Base-by-base conservation (phyloP, 2,888 invertebrate genomes). In the Stenodera caucasica region DNA sequence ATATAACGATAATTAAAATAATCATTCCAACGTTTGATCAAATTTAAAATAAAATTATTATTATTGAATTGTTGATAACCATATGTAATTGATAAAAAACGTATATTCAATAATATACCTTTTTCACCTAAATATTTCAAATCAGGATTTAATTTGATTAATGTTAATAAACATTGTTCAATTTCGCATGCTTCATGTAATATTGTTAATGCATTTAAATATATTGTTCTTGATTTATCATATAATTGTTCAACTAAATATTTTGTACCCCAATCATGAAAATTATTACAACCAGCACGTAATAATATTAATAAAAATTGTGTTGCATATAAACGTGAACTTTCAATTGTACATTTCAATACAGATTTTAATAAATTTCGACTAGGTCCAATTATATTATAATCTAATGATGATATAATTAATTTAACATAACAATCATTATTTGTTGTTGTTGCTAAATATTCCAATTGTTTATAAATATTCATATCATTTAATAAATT, bases 101-200 rank as follows among this genome's bases (percentile, higher is more conserved):
- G 84, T 23, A 92, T 84, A 80, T 91, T 85, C 45, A 96, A 79
- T 61, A 94, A 80, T 60, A 90, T 87, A 0, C 94, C 94, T 56
- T 88, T 86, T 78, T 94, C 92, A 5, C 93, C 92, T 11, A 91
- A 82, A 63, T 87, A 85, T 64, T 83, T 79, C 1, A 92, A 81
- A 51, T 85, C 83, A 12, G 92, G 92, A 73, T 89, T 87, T 73
- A 91, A 82, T 55, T 87, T 85, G 66, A 94, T 88, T 67, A 96
- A 81, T 66, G 90, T 88, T 70, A 91, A 90, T 55, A 94, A 57
- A 78, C 84, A 84, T 72, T 91, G 91, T 75, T 90, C 88, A 66
- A 94, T 89, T 80, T 94, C 94, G 76, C 93, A 93, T n/a, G 96
- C 94, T 82, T 98, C 98, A 75, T 96, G 93, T 49, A 98, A 82